Conservation (phyloP, 2,888 invertebrate species). For the Shargacucullia verbasci region DNA sequence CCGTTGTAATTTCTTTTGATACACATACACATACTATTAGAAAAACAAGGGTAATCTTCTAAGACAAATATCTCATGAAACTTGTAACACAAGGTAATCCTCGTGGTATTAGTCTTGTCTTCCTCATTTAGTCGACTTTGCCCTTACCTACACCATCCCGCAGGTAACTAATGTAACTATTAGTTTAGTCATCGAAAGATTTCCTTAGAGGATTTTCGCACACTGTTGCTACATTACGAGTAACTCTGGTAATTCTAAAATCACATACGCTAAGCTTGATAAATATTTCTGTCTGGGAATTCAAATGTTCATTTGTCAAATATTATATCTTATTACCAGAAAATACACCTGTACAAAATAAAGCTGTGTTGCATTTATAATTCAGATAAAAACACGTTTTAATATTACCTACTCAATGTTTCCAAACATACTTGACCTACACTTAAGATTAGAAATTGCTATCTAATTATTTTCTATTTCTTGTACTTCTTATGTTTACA, state of each 20-base stretch:
- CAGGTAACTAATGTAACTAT: neutral
- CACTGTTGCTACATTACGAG: constrained; percentile 1
- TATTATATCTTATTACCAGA: too few relatives aligned
- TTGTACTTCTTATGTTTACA: constrained; percentile 13
- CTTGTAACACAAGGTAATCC: too few relatives aligned
- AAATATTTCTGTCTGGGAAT: neutral
- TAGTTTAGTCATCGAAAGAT: constrained; percentile 16
- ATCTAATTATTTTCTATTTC: constrained; percentile 31
- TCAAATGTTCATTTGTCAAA: too few relatives aligned
- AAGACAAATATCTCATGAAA: too few relatives aligned
- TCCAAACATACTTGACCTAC: constrained; percentile 36
- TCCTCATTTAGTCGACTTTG: constrained; percentile 7
- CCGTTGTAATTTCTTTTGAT: too few relatives aligned
- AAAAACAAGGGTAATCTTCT: neutral
- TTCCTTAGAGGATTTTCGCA: constrained; percentile 2
- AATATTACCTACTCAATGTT: constrained; percentile 15
- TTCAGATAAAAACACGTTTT: constrained; percentile 7
- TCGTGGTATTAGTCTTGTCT: too few relatives aligned
- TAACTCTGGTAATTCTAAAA: constrained; percentile 2
- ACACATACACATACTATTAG: too few relatives aligned
- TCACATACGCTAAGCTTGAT: neutral
- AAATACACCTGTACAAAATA: too few relatives aligned
- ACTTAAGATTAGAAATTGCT: constrained; percentile 17
- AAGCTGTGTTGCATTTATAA: too few relatives aligned
- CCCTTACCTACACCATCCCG: neutral